These are phyloP conservation scores for Cephalopholis sonnerati DNA, from an alignment of 2,113 vertebrate species.

Conservation along the genomic window DNA sequence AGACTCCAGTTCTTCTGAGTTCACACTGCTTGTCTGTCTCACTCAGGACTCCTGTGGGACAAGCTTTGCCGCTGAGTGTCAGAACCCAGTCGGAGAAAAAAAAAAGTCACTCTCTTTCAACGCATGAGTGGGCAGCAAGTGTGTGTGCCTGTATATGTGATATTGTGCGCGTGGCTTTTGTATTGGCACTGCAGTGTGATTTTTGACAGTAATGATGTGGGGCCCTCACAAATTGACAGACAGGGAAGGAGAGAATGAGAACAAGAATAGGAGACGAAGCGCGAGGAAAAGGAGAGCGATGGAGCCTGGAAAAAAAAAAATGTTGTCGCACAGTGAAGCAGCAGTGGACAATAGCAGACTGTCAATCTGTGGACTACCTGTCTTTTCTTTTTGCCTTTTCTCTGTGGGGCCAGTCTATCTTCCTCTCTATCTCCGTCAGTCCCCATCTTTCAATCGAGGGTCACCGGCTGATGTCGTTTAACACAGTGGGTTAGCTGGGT, in stretches of 20 bases:
- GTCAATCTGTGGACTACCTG: slow-evolving; percentile 9
- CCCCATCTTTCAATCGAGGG: slow-evolving; percentile 23
- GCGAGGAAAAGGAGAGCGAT: slow-evolving; percentile 30
- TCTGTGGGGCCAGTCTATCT: slow-evolving; percentile 9
- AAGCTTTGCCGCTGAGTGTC: slow-evolving; percentile 61
- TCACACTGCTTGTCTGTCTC: slow-evolving; percentile 62
- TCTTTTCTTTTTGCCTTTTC: slow-evolving; percentile 2
- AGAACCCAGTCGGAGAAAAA: slow-evolving; percentile 36
- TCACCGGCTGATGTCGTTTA: slow-evolving; percentile 33
- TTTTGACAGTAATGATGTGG: slow-evolving; percentile 76
- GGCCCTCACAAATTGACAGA: slow-evolving; percentile 72
- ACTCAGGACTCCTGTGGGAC: slow-evolving; percentile 65
- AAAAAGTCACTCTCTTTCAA: slow-evolving; percentile 57
- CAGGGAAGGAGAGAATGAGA: slow-evolving; percentile 43
- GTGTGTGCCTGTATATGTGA: slow-evolving; percentile 40
- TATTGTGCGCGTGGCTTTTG: slow-evolving; percentile 55
- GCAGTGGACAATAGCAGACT: slow-evolving; percentile 28
- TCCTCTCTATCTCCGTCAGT: slow-evolving; percentile 8
- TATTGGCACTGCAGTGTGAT: slow-evolving; percentile 55
- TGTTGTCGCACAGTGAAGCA: slow-evolving; percentile 21
- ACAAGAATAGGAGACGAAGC: slow-evolving; percentile 46
- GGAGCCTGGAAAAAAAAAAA: slow-evolving; percentile 28
- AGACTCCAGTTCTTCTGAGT: slow-evolving; percentile 49
- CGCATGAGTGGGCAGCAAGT: slow-evolving; percentile 62
- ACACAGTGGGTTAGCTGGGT: slow-evolving; percentile 38